A percentile compares a stretch with the other conserved stretches of the same genome.
Conservation (phyloP, 2,888 invertebrate species). For the Scaptomyza flava region DNA sequence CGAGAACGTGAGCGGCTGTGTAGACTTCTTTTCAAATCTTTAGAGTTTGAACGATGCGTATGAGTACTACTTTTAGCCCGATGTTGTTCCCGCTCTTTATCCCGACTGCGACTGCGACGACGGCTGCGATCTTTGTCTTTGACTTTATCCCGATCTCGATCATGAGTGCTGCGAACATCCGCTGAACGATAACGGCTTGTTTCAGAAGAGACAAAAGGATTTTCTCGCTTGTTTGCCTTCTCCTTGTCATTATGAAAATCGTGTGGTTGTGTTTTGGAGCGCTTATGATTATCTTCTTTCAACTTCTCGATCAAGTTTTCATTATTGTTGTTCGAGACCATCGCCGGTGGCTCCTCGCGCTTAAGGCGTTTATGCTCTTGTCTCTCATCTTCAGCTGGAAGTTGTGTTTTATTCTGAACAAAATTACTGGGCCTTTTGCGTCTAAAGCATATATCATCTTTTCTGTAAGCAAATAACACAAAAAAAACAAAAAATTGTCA, state of each 20-base stretch:
- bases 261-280: not conserved
- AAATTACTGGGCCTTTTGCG: slow-evolving; percentile 50
- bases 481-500: not conserved
- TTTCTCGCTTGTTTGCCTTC: slow-evolving; percentile 8
- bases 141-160: slow-evolving; percentile 5
- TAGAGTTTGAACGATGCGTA: not conserved
- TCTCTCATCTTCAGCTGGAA: not conserved
- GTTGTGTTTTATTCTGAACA: not conserved
- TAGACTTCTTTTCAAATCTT: slow-evolving; percentile 7
- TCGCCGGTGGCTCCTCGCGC: not conserved
- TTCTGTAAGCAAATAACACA: slow-evolving; percentile 50
- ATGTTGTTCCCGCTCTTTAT: slow-evolving; percentile 2
- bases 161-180: not conserved
- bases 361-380: slow-evolving; percentile 24
- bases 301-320: not conserved
- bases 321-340: not conserved
- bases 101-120: not conserved
- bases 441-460: slow-evolving; percentile 82
- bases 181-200: not conserved
- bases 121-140: not conserved
- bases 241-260: not conserved
- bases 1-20: slow-evolving; percentile 34
- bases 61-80: slow-evolving; percentile 2
- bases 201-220: not conserved
- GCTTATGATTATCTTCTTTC: not conserved